Conservation (phyloP, 2,797 vertebrate genomes). For the Chelmon rostratus region DNA sequence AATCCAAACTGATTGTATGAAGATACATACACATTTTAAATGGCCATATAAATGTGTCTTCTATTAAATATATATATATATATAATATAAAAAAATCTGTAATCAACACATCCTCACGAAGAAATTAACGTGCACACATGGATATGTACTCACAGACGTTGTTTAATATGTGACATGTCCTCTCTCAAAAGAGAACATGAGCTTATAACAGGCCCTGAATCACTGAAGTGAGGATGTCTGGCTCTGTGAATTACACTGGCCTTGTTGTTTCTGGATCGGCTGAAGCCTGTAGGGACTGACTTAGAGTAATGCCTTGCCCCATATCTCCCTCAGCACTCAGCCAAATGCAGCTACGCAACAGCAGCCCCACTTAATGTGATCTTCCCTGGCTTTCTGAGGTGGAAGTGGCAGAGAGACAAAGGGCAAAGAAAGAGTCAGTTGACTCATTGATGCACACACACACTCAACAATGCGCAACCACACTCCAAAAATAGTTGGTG, state of each 20-base stretch:
- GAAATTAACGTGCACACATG: neutral
- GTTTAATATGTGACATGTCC: slow-evolving; percentile 65
- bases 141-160: slow-evolving; percentile 36
- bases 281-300: slow-evolving; percentile 81
- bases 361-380: slow-evolving; percentile 85
- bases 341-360: slow-evolving; percentile 82
- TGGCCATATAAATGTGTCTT: neutral
- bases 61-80: neutral
- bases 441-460: slow-evolving; percentile 74
- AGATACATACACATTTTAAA: neutral
- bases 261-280: slow-evolving; percentile 83
- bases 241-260: slow-evolving; percentile 80
- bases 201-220: slow-evolving; percentile 74
- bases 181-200: slow-evolving; percentile 66
- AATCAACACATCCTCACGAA: neutral
- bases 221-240: slow-evolving; percentile 80
- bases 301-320: slow-evolving; percentile 83
- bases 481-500: slow-evolving; percentile 72
- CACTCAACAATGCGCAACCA: slow-evolving; percentile 57
- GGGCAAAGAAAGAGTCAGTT: slow-evolving; percentile 77
- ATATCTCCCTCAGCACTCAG: slow-evolving; percentile 82
- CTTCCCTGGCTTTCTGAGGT: slow-evolving; percentile 81
- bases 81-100: no score
- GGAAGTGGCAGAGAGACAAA: slow-evolving; percentile 81
- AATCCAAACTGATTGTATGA: neutral